phyloP scores from a whole-genome alignment of 2,113 vertebrate species.

The Pyxicephalus adspersus region DNA sequence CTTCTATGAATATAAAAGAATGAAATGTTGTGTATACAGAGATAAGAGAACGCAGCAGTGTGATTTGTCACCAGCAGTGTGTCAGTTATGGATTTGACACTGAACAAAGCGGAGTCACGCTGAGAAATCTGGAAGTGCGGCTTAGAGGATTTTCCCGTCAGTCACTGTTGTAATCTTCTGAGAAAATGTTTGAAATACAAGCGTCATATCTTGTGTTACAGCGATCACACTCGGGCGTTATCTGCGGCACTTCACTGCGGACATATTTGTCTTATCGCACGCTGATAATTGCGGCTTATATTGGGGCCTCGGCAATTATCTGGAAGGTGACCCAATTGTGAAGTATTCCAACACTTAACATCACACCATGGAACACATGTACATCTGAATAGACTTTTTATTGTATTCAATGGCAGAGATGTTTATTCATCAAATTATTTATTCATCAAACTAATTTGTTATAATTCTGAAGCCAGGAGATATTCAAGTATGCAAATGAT shows the following conservation, averaged over 20 bases:
- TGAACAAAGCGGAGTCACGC: background rate
- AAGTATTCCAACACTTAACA: background rate
- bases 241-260: constrained; percentile 9
- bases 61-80: background rate
- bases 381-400: too few species aligned
- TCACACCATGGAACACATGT: background rate
- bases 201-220: background rate
- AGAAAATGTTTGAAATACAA: background rate
- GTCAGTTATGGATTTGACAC: background rate
- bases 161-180: too few species aligned
- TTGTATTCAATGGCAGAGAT: too few species aligned
- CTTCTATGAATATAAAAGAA: too few species aligned
- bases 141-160: background rate
- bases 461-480: too few species aligned
- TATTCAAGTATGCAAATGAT: too few species aligned
- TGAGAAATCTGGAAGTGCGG: background rate
- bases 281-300: background rate
- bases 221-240: background rate
- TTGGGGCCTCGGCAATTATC: background rate
- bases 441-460: too few species aligned
- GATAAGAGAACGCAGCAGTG: background rate
- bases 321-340: background rate
- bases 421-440: too few species aligned
- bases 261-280: constrained; percentile 21
- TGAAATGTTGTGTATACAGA: background rate